These are phyloP conservation scores for Platorchestia sp. DNA, from an alignment of 1,140 invertebrate genomes.

Conservation along the genomic window DNA sequence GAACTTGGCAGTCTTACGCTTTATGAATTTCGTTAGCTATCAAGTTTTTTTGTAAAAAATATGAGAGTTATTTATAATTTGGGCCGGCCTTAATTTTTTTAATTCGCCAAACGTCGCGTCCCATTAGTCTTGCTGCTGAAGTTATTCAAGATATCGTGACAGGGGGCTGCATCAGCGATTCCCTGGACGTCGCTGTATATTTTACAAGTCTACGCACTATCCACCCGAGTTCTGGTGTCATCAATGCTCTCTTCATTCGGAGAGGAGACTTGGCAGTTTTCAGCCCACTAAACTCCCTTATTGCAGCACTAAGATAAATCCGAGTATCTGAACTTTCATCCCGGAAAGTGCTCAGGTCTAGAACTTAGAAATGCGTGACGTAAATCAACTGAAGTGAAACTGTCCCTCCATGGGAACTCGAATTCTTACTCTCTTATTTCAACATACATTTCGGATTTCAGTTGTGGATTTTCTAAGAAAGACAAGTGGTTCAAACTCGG, in stretches of 20 bases:
- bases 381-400: neutral
- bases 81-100: neutral
- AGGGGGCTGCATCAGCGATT: neutral
- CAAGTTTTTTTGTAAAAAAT: too few species aligned
- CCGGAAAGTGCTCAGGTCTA: neutral
- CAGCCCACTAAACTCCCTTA: neutral
- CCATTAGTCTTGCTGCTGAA: neutral
- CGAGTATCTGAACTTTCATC: neutral
- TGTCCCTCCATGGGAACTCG: neutral
- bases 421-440: neutral
- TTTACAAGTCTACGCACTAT: neutral
- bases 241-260: neutral
- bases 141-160: neutral
- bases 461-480: neutral
- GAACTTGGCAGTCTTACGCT: neutral
- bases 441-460: neutral
- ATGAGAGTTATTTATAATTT: too few species aligned
- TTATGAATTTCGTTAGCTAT: too few species aligned
- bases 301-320: neutral
- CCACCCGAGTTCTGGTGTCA: neutral
- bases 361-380: neutral
- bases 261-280: neutral
- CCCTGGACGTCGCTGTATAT: neutral
- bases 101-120: neutral
- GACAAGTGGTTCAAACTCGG: neutral